phyloP scores from a whole-genome alignment of 1,140 invertebrate species.

The Brachystomella parvula region DNA sequence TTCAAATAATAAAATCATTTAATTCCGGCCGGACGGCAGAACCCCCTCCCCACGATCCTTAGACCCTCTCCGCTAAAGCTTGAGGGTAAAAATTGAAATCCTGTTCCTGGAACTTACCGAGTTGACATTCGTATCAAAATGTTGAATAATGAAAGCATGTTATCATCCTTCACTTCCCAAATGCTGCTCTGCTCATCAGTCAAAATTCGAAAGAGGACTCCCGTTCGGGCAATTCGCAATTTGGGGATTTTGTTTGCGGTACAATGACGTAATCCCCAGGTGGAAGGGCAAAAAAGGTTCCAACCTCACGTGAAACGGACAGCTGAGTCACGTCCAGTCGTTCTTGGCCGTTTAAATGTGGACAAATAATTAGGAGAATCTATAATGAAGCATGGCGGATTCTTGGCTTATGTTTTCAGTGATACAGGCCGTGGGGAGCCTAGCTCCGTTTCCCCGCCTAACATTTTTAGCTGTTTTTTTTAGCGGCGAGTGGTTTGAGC shows the following conservation, averaged over 20 bases:
- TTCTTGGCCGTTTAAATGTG: constrained; percentile 47
- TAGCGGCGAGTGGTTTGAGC: constrained; percentile 39
- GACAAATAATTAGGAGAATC: neutral
- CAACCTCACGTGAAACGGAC: constrained; percentile 60
- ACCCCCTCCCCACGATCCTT: too few species aligned
- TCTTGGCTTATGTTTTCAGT: constrained; percentile 50
- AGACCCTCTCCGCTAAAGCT: too few species aligned
- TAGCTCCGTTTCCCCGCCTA: constrained; percentile 54
- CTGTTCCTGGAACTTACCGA: constrained; percentile 18
- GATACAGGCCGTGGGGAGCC: constrained; percentile 55
- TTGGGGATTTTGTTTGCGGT: constrained; percentile 60
- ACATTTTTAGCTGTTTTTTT: constrained; percentile 45
- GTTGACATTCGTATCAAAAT: constrained; percentile 47
- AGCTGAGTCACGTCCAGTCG: constrained; percentile 61
- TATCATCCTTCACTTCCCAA: constrained; percentile 71
- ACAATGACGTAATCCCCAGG: constrained; percentile 68
- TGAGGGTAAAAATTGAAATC: neutral
- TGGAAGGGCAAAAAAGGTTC: constrained; percentile 63
- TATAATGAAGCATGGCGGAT: neutral
- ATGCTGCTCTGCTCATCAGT: constrained; percentile 66
- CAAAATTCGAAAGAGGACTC: constrained; percentile 61
- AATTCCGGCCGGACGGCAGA: too few species aligned
- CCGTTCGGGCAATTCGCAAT: constrained; percentile 60
- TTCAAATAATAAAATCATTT: too few species aligned
- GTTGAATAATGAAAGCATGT: constrained; percentile 57